These are phyloP conservation scores for Dione juno DNA, from an alignment of 2,888 invertebrate genomes.

Conservation along the genomic window DNA sequence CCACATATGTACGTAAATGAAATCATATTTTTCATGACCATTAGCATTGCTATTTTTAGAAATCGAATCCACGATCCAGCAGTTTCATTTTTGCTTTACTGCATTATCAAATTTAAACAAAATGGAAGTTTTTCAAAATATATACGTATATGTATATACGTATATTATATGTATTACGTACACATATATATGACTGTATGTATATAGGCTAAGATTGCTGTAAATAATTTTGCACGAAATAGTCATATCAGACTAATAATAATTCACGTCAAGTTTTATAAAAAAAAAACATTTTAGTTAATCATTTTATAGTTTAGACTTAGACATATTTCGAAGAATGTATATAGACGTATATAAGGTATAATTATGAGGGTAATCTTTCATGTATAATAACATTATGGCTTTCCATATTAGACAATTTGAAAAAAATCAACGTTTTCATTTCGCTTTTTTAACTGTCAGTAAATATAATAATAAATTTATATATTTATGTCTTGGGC, in stretches of 20 bases:
- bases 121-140: neutral
- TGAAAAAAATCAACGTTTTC: neutral
- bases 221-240: conserved; percentile 52
- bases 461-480: neutral
- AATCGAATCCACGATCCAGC: neutral
- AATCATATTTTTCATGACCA: neutral
- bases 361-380: conserved; percentile 11
- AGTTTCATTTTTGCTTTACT: conserved; percentile 5
- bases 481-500: neutral
- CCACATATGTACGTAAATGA: neutral
- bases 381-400: conserved; percentile 1
- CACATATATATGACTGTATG: conserved; percentile 28
- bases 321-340: conserved; percentile 10
- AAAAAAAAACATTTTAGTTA: neutral
- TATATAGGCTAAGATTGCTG: conserved; percentile 45
- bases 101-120: conserved; percentile 4
- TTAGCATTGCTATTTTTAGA: neutral
- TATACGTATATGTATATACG: no score
- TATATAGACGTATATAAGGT: conserved; percentile 21
- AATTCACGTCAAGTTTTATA: conserved; percentile 22
- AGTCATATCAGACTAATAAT: conserved; percentile 48
- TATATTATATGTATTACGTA: neutral
- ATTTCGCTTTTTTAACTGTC: conserved; percentile 1
- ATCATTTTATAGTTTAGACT: conserved; percentile 9
- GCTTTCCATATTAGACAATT: conserved; percentile 13